Conservation (phyloP, 2,113 vertebrate species). For the Bubo scandiacus region DNA sequence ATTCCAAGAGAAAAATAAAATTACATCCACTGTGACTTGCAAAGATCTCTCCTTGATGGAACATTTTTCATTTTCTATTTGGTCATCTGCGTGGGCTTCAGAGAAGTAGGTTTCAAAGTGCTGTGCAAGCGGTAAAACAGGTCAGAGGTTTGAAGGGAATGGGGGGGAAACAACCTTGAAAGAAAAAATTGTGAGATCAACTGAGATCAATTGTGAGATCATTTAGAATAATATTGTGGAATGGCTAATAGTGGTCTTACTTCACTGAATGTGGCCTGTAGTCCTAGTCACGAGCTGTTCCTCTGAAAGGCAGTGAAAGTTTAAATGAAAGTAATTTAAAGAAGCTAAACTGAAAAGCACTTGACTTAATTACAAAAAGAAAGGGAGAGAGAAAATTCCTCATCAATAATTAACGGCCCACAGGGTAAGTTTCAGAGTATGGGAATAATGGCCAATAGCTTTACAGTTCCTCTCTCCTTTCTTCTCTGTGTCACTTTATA, state of each 20-base stretch:
- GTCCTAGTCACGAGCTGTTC: not conserved
- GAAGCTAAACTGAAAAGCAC: not conserved
- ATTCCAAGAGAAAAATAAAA: not conserved
- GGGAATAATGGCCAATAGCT: not conserved
- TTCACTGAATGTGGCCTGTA: not conserved
- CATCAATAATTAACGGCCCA: not conserved
- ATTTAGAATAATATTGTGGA: not conserved
- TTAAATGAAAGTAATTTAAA: not conserved
- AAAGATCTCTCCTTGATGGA: not conserved
- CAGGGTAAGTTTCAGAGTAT: not conserved
- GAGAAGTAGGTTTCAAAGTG: not conserved
- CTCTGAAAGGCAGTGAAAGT: not conserved
- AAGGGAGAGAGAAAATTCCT: not conserved
- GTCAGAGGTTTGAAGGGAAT: not conserved
- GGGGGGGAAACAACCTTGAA: not conserved
- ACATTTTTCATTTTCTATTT: slow-evolving; percentile 5
- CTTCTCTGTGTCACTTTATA: not conserved
- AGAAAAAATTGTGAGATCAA: not conserved
- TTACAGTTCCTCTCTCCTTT: not conserved
- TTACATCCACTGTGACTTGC: not conserved
- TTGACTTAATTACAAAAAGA: not conserved
- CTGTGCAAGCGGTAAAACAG: not conserved
- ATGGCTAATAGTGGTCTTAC: not conserved
- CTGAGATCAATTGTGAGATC: not conserved
- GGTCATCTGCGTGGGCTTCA: not conserved